Evolutionary conservation across 2,888 invertebrate genomes (phyloP).

Genomic region (Athrips mouffetella): DNA sequence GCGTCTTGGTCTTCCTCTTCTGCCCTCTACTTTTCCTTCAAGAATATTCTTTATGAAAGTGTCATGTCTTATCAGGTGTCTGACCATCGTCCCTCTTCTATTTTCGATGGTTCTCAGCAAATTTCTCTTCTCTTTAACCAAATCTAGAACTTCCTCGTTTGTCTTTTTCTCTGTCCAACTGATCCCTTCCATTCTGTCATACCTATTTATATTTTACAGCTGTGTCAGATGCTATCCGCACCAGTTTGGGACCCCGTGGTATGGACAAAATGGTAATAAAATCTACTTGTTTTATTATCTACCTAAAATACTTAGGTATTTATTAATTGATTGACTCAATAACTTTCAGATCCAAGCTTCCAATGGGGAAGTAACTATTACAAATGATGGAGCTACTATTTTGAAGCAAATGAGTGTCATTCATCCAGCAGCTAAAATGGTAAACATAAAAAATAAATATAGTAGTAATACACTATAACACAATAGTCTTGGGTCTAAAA

Average conservation of each 20-base stretch:
- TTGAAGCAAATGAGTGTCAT: conserved; percentile 98
- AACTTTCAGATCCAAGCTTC: conserved; percentile 91
- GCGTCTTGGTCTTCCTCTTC: too few species aligned
- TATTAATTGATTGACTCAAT: conserved; percentile 14
- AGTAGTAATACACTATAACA: too few species aligned
- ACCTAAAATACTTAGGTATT: not conserved
- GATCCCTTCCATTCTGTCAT: not conserved
- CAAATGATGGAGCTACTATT: conserved; percentile 99
- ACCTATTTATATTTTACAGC: conserved; percentile 79
- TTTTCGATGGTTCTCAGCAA: too few species aligned
- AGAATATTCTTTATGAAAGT: too few species aligned
- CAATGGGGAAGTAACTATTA: conserved; percentile 99
- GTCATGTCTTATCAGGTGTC: too few species aligned
- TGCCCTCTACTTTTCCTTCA: too few species aligned
- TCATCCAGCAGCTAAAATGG: conserved; percentile 99
- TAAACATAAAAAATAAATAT: too few species aligned
- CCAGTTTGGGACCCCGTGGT: conserved; percentile 98
- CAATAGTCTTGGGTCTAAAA: too few species aligned
- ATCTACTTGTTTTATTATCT: conserved; percentile 7
- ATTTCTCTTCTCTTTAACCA: too few species aligned
- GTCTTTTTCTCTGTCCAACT: too few species aligned
- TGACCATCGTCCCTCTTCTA: too few species aligned
- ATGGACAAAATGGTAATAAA: conserved; percentile 98
- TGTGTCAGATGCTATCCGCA: conserved; percentile 98
- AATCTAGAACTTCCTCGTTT: too few species aligned